Evolutionary conservation across 2,888 invertebrate genomes (phyloP).

Genomic region (Lepidocyrtoides sp.): DNA sequence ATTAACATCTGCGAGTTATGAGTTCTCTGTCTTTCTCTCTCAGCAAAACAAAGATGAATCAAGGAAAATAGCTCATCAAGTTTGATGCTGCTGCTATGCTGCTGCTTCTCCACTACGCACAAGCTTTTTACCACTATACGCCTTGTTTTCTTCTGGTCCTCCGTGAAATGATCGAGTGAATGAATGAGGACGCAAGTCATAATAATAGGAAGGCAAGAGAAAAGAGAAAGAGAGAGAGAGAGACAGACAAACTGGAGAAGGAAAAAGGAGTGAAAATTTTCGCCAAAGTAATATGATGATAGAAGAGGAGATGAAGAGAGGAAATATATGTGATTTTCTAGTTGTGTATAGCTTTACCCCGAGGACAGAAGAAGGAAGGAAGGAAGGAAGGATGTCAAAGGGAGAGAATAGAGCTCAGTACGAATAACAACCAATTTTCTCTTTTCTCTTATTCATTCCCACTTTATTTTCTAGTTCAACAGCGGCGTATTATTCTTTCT

Average conservation of each 20-base stretch:
- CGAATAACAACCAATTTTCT: background rate
- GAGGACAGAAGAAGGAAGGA: background rate
- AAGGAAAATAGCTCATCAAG: conserved; percentile 57
- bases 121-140: background rate
- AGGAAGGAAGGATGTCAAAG: background rate
- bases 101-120: background rate
- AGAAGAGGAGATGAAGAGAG: too few species aligned
- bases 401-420: background rate
- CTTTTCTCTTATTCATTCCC: background rate
- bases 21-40: conserved; percentile 51
- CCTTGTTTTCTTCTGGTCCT: background rate
- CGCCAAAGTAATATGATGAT: background rate
- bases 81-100: conserved; percentile 7
- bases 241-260: too few species aligned
- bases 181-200: background rate
- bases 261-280: conserved; percentile 14
- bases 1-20: conserved; percentile 71
- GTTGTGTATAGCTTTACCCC: conserved; percentile 9
- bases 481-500: background rate
- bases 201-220: too few species aligned
- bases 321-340: conserved; percentile 10
- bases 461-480: background rate
- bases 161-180: conserved; percentile 20
- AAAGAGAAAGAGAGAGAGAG: background rate
- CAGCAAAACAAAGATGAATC: conserved; percentile 69